These are phyloP conservation scores for Philaethria dido DNA, from an alignment of 2,888 invertebrate genomes.

Conservation along the genomic window DNA sequence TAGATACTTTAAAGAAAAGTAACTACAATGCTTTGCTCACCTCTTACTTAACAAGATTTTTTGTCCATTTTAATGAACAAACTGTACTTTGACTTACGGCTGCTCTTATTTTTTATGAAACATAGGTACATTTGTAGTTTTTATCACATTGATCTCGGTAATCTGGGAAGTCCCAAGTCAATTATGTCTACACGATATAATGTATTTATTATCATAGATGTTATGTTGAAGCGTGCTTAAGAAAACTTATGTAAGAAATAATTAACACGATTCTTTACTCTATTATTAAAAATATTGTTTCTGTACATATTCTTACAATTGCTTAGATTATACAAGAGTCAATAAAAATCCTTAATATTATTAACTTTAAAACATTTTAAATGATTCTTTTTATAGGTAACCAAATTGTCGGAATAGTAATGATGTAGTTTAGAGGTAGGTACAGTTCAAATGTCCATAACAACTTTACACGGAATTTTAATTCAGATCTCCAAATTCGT, in stretches of 20 bases:
- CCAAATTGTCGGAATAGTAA: no score
- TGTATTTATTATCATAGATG: constrained; percentile 10
- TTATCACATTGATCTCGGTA: constrained; percentile 6
- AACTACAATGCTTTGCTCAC: not conserved
- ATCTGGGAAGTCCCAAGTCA: constrained; percentile 30
- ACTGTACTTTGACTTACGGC: no score
- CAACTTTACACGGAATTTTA: no score
- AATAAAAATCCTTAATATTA: not conserved
- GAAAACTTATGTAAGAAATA: constrained; percentile 17
- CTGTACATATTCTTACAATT: not conserved
- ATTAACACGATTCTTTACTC: not conserved
- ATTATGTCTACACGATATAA: constrained; percentile 13
- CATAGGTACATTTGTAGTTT: not conserved
- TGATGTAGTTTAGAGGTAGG: no score
- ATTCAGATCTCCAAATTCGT: no score
- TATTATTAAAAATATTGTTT: not conserved
- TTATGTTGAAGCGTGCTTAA: constrained; percentile 5
- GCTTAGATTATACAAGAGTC: not conserved
- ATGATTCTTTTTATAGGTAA: not conserved
- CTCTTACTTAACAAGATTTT: not conserved
- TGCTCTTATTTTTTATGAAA: not conserved
- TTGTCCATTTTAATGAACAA: not conserved
- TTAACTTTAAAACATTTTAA: not conserved
- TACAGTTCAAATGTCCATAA: no score
- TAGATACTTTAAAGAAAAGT: no score